phyloP scores from a whole-genome alignment of 2,888 invertebrate genomes.

The Macrophya annulata region DNA sequence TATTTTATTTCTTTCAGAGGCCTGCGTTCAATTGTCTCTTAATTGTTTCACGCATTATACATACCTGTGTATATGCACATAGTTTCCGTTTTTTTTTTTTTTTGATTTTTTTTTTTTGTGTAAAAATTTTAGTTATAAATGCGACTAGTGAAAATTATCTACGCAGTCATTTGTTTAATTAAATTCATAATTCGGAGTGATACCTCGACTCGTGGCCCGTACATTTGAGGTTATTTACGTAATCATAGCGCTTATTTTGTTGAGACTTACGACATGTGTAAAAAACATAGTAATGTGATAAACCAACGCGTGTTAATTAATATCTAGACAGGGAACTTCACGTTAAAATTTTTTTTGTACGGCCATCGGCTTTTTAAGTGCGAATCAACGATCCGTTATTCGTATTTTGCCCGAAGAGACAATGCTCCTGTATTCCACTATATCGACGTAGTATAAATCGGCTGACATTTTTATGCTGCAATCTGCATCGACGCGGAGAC shows the following conservation, averaged over 20 bases:
- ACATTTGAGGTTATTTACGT: not conserved
- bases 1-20: not conserved
- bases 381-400: not conserved
- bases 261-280: not conserved
- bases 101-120: not conserved
- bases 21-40: not conserved
- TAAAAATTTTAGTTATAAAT: not conserved
- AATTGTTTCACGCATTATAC: not conserved
- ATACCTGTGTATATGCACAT: not conserved
- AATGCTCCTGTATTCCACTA: not conserved
- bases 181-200: not conserved
- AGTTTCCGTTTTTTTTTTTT: not conserved
- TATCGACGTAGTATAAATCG: not conserved
- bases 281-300: not conserved
- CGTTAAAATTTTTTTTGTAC: not conserved
- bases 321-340: conserved; percentile 2
- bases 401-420: not conserved
- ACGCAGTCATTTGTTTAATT: not conserved
- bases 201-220: not conserved
- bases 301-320: not conserved
- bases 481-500: not conserved
- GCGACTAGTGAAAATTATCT: not conserved
- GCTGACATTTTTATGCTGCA: conserved; percentile 40
- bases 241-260: not conserved
- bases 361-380: not conserved